Percentiles rank a stretch among this genome's conserved stretches.
phyloP scores from a whole-genome alignment of 2,113 vertebrate species.

The Clarias macrocephalus region DNA sequence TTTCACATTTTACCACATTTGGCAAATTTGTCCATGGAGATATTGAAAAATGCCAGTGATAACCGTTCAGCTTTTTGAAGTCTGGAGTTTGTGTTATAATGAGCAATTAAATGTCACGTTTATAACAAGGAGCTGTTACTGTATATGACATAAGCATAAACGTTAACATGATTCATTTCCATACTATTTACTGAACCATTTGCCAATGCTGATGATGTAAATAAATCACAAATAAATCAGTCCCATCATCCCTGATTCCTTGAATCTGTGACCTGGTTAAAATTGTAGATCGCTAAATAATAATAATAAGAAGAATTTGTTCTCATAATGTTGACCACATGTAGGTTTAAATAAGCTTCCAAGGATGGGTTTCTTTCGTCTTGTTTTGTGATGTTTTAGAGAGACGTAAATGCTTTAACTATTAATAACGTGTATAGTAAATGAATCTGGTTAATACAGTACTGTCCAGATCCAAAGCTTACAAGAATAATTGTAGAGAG shows the following conservation, averaged over 20 bases:
- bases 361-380: too few relatives aligned
- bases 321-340: too few relatives aligned
- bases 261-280: too few relatives aligned
- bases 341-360: too few relatives aligned
- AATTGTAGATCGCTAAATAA: too few relatives aligned
- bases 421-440: not conserved
- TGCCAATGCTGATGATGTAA: too few relatives aligned
- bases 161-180: too few relatives aligned
- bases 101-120: not conserved
- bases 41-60: not conserved
- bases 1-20: not conserved
- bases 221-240: too few relatives aligned
- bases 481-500: not conserved
- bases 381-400: not conserved
- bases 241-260: too few relatives aligned
- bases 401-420: not conserved
- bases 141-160: not conserved
- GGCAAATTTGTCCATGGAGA: not conserved
- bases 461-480: not conserved
- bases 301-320: too few relatives aligned
- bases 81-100: not conserved
- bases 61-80: not conserved
- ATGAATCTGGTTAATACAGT: not conserved
- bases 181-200: too few relatives aligned
- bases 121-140: not conserved